Conservation (phyloP, 2,113 vertebrate species). For the Chloropsis hardwickii region DNA sequence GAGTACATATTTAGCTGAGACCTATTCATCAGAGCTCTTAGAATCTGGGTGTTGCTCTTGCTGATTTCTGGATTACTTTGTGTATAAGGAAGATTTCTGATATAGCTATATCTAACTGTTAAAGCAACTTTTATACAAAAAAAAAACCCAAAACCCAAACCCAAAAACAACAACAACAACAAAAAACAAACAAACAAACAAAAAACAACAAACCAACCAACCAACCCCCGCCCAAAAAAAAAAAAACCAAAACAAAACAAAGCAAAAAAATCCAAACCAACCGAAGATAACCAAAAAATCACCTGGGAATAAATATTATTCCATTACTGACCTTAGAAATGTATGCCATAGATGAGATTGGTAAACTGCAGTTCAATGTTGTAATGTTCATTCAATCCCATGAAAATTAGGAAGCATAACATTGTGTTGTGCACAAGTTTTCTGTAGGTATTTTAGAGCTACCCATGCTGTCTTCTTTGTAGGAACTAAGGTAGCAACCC, state of each 20-base stretch:
- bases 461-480: rapidly evolving
- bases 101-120: neutral
- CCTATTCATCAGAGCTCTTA: neutral
- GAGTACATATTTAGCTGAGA: neutral
- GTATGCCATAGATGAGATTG: neutral
- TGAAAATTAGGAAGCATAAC: neutral
- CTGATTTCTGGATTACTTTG: neutral
- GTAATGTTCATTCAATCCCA: neutral
- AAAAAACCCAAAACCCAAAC: neutral
- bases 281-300: too few species aligned
- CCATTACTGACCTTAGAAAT: neutral
- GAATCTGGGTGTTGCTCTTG: neutral
- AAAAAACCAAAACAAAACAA: too few species aligned
- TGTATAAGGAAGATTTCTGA: neutral
- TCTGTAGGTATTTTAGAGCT: neutral
- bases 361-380: neutral
- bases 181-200: neutral
- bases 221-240: too few species aligned
- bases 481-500: neutral
- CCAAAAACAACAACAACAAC: neutral
- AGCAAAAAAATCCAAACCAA: too few species aligned
- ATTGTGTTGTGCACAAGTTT: neutral
- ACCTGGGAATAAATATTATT: neutral
- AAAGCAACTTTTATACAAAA: neutral
- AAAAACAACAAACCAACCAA: too few species aligned